phyloP scores from a whole-genome alignment of 1,140 invertebrate species.

The Tetramorium simillimum region DNA sequence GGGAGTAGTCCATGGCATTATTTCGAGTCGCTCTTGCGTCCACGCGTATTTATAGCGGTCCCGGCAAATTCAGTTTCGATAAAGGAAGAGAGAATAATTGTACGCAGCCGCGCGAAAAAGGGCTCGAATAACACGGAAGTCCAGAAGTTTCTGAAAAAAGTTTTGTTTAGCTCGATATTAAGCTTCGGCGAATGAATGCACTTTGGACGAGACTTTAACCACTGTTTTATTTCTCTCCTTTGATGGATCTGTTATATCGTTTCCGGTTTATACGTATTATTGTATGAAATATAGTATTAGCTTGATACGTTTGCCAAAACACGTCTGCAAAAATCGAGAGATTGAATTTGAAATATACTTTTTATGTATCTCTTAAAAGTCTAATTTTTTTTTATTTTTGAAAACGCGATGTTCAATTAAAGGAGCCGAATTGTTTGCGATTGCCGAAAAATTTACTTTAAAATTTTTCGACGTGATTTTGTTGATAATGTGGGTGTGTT shows the following conservation, averaged over 20 bases:
- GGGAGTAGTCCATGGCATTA: constrained; percentile 41
- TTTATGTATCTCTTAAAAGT: neutral
- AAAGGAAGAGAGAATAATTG: constrained; percentile 28
- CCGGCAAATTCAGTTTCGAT: constrained; percentile 45
- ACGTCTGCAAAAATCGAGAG: neutral
- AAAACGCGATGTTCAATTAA: too few species aligned
- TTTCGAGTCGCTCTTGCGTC: constrained; percentile 46
- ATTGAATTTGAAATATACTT: neutral
- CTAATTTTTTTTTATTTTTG: too few species aligned
- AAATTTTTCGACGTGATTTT: too few species aligned
- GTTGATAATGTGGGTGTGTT: too few species aligned
- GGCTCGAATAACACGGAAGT: neutral
- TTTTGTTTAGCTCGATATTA: too few species aligned
- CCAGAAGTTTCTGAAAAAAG: too few species aligned
- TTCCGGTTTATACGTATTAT: neutral
- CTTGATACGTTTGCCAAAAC: neutral
- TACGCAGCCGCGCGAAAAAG: neutral
- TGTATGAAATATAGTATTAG: neutral
- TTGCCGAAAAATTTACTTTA: too few species aligned
- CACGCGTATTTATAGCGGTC: constrained; percentile 38
- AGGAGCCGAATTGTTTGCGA: too few species aligned
- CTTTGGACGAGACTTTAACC: neutral
- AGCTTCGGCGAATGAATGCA: neutral
- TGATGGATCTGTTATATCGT: neutral
- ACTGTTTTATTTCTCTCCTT: neutral